Percentiles rank a stretch among this genome's conserved stretches.
Evolutionary conservation across 2,797 vertebrate species (phyloP).

Genomic region (Enteromius argenteus): DNA sequence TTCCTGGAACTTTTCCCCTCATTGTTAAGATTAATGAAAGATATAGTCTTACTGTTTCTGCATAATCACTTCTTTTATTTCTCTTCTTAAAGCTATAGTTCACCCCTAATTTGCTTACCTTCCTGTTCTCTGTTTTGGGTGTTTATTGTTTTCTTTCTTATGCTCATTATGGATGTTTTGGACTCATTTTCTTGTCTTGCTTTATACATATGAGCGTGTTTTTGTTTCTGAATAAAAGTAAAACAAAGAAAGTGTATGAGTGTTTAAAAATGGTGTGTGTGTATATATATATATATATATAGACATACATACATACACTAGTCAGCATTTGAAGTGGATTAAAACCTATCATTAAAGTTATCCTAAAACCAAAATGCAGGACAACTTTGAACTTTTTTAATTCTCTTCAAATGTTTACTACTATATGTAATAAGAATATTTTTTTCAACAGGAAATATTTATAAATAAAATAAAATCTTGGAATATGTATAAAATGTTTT

Average conservation of each 20-base stretch:
- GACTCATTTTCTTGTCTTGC: background rate
- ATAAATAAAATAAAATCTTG: background rate
- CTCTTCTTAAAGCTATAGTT: background rate
- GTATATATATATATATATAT: too few relatives aligned
- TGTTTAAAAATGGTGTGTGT: background rate
- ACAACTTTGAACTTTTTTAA: too few relatives aligned
- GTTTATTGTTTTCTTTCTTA: background rate
- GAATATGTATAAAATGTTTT: background rate
- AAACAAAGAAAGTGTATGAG: background rate
- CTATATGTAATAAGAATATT: too few relatives aligned
- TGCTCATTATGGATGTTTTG: background rate
- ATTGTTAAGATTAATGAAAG: conserved; percentile 55
- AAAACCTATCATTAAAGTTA: too few relatives aligned
- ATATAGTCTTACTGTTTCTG: conserved; percentile 17
- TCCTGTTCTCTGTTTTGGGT: background rate
- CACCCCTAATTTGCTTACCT: background rate
- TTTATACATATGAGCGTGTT: background rate
- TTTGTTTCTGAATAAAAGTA: background rate
- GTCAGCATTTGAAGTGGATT: too few relatives aligned
- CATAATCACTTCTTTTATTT: conserved; percentile 27
- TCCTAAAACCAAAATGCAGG: too few relatives aligned
- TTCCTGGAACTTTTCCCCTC: conserved; percentile 55
- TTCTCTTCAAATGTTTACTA: too few relatives aligned
- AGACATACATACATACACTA: too few relatives aligned
- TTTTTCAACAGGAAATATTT: too few relatives aligned